A percentile compares a stretch with the other conserved stretches of the same genome.
Evolutionary conservation across 1,140 invertebrate species (phyloP).

Genomic region (Trichoplusia ni): DNA sequence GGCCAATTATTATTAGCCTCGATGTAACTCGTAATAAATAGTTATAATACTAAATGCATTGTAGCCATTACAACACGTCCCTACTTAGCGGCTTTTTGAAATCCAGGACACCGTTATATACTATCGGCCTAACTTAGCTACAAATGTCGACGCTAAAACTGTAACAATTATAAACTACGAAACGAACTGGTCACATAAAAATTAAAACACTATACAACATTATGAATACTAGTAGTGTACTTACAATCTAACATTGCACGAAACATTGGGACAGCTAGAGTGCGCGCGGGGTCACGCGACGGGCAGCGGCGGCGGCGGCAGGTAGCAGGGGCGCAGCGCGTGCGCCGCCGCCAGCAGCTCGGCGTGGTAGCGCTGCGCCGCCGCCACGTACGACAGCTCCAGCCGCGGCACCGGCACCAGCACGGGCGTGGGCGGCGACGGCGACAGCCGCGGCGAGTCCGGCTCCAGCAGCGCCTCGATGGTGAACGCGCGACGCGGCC

Average conservation of each 20-base stretch:
- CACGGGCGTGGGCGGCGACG: slow-evolving; percentile 48
- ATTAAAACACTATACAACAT: slow-evolving; percentile 3
- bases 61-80: neutral
- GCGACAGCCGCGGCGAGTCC: slow-evolving; percentile 58
- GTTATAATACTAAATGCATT: slow-evolving; percentile 27
- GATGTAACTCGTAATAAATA: slow-evolving; percentile 12
- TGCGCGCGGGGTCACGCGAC: slow-evolving; percentile 70
- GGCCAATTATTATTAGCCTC: slow-evolving; percentile 37
- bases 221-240: slow-evolving; percentile 52
- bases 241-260: slow-evolving; percentile 81
- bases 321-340: slow-evolving; percentile 70
- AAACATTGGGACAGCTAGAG: slow-evolving; percentile 53
- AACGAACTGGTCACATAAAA: neutral
- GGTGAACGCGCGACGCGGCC: slow-evolving; percentile 87
- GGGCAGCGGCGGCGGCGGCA: slow-evolving; percentile 68
- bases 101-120: neutral
- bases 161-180: slow-evolving; percentile 10
- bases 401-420: slow-evolving; percentile 48
- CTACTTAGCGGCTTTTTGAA: neutral
- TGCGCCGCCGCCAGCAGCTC: slow-evolving; percentile 71
- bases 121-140: neutral
- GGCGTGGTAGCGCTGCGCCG: slow-evolving; percentile 68
- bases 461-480: slow-evolving; percentile 86
- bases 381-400: slow-evolving; percentile 63
- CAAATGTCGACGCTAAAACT: neutral